Conservation (phyloP, 2,113 vertebrate species). For the Bubo scandiacus region DNA sequence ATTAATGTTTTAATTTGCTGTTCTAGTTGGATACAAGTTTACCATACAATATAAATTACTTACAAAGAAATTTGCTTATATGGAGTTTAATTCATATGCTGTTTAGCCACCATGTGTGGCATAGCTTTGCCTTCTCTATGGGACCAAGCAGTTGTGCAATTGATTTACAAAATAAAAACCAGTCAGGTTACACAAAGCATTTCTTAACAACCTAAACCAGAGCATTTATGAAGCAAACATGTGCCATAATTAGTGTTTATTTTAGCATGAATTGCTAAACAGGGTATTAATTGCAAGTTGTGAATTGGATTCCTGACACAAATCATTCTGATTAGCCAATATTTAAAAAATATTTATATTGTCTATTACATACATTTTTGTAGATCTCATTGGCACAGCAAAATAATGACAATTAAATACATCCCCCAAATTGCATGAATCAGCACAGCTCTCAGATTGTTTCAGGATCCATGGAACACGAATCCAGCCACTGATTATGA, state of each 20-base stretch:
- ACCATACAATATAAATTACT: conserved; percentile 84
- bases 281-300: conserved; percentile 54
- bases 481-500: not conserved
- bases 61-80: conserved; percentile 84
- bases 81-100: conserved; percentile 81
- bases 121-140: conserved; percentile 58
- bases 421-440: not conserved
- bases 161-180: conserved; percentile 71
- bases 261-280: conserved; percentile 58
- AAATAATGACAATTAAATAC: not conserved
- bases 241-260: conserved; percentile 59
- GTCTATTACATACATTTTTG: not conserved
- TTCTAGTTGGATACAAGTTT: conserved; percentile 85
- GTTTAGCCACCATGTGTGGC: conserved; percentile 80
- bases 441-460: not conserved
- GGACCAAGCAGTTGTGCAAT: conserved; percentile 50
- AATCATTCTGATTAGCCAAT: conserved; percentile 44
- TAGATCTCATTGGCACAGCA: not conserved
- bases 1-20: conserved; percentile 89
- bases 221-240: conserved; percentile 55
- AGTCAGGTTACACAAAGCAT: conserved; percentile 49
- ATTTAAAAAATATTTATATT: conserved; percentile 9
- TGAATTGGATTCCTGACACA: conserved; percentile 41
- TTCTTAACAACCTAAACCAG: conserved; percentile 54
- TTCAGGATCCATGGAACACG: not conserved